These are phyloP conservation scores for Acanthoscelides obtectus DNA, from an alignment of 2,888 invertebrate species.

Conservation along the genomic window DNA sequence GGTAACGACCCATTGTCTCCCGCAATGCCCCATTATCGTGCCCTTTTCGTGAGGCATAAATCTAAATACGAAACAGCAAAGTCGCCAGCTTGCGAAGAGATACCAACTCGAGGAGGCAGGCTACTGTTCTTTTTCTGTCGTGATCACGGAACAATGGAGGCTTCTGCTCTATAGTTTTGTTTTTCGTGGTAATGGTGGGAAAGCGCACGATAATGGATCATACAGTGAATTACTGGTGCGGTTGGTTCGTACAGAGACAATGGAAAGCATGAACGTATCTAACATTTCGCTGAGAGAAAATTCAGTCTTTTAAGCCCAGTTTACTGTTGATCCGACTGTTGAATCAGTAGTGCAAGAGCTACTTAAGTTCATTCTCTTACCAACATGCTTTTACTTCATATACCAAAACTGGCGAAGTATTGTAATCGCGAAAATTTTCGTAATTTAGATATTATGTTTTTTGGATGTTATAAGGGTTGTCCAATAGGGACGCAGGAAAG, in stretches of 20 bases:
- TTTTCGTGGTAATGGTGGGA: conserved; percentile 4
- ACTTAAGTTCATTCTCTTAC: too few species aligned
- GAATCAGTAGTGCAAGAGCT: too few species aligned
- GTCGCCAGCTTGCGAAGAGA: neutral
- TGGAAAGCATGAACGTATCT: too few species aligned
- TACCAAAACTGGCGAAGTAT: too few species aligned
- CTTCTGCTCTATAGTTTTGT: neutral
- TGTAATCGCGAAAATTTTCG: too few species aligned
- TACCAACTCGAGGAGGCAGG: neutral
- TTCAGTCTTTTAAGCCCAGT: too few species aligned
- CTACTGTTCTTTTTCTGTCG: neutral
- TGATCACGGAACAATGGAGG: neutral
- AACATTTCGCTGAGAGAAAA: too few species aligned
- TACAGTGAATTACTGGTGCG: conserved; percentile 15
- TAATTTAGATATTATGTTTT: too few species aligned
- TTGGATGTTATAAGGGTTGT: too few species aligned
- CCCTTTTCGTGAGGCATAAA: neutral
- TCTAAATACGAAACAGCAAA: neutral
- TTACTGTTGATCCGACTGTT: too few species aligned
- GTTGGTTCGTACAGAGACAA: conserved; percentile 10
- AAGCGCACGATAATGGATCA: conserved; percentile 7
- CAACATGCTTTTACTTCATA: too few species aligned
- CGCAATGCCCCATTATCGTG: neutral
- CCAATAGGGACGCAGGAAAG: too few species aligned
- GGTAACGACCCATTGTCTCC: neutral